phyloP scores from a whole-genome alignment of 2,113 vertebrate genomes.

The Sphyrna mokarran region DNA sequence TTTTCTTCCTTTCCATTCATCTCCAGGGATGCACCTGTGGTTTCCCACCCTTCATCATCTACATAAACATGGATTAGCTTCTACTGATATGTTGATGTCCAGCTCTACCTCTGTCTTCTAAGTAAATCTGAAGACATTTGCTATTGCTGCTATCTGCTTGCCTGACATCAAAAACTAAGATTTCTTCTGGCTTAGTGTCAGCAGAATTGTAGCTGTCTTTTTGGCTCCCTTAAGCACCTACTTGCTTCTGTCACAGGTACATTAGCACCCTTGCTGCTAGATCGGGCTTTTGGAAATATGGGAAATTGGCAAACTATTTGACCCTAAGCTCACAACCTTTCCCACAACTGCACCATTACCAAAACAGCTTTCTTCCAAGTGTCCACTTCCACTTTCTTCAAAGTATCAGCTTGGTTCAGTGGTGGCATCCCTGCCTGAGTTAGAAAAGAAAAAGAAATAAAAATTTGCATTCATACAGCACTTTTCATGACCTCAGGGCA shows the following conservation, averaged over 20 bases:
- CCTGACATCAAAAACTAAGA: background rate
- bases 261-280: background rate
- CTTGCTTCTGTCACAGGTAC: background rate
- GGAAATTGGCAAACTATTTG: slow-evolving; percentile 5
- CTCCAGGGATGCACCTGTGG: background rate
- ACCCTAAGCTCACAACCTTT: background rate
- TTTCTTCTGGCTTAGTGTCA: background rate
- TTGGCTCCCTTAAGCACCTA: background rate
- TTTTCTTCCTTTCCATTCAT: background rate
- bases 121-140: background rate
- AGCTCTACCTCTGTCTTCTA: background rate
- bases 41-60: background rate
- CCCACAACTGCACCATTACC: slow-evolving; percentile 33
- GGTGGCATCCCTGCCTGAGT: slow-evolving; percentile 33
- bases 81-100: background rate
- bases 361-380: slow-evolving; percentile 35
- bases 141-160: background rate
- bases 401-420: slow-evolving; percentile 29
- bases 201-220: background rate
- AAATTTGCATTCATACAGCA: slow-evolving; percentile 26
- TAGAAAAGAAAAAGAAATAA: slow-evolving; percentile 29
- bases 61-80: background rate
- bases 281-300: background rate
- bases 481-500: slow-evolving; percentile 23
- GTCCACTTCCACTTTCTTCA: slow-evolving; percentile 34